These are phyloP conservation scores for Heliconius melpomene DNA, from an alignment of 1,140 invertebrate species.

Conservation along the genomic window DNA sequence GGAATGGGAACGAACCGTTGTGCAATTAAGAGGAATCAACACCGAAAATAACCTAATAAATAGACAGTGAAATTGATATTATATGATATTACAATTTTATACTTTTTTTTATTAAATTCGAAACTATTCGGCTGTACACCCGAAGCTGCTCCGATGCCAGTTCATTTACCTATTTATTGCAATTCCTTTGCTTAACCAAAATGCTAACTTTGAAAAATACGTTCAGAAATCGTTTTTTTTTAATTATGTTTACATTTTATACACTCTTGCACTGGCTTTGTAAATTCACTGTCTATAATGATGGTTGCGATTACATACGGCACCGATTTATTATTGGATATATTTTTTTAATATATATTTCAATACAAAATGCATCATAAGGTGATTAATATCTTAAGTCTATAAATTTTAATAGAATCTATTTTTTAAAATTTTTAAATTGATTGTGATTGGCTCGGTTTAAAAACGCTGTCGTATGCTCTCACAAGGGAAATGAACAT, in stretches of 20 bases:
- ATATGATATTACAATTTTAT: slow-evolving; percentile 67
- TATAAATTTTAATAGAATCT: slow-evolving; percentile 37
- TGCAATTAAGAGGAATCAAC: slow-evolving; percentile 77
- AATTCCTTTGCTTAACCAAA: slow-evolving; percentile 62
- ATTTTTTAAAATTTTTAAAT: slow-evolving; percentile 26
- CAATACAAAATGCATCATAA: slow-evolving; percentile 16
- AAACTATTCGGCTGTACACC: slow-evolving; percentile 71
- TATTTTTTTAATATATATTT: not conserved
- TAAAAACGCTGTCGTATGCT: slow-evolving; percentile 46
- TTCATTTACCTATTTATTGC: slow-evolving; percentile 80
- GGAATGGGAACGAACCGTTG: slow-evolving; percentile 68
- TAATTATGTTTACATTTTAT: slow-evolving; percentile 14
- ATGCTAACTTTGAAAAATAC: slow-evolving; percentile 40
- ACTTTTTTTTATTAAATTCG: slow-evolving; percentile 71
- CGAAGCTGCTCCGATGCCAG: slow-evolving; percentile 67
- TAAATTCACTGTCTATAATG: slow-evolving; percentile 77
- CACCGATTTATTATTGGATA: slow-evolving; percentile 32
- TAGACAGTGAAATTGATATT: slow-evolving; percentile 65
- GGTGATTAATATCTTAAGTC: slow-evolving; percentile 30
- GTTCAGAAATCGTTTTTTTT: slow-evolving; percentile 33
- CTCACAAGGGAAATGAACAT: slow-evolving; percentile 44
- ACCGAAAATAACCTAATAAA: slow-evolving; percentile 56
- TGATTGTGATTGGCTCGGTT: slow-evolving; percentile 38
- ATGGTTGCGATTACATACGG: slow-evolving; percentile 46
- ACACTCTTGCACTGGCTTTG: slow-evolving; percentile 42